Evolutionary conservation across 2,888 invertebrate genomes (phyloP).

Genomic region (Mylabris sibirica): DNA sequence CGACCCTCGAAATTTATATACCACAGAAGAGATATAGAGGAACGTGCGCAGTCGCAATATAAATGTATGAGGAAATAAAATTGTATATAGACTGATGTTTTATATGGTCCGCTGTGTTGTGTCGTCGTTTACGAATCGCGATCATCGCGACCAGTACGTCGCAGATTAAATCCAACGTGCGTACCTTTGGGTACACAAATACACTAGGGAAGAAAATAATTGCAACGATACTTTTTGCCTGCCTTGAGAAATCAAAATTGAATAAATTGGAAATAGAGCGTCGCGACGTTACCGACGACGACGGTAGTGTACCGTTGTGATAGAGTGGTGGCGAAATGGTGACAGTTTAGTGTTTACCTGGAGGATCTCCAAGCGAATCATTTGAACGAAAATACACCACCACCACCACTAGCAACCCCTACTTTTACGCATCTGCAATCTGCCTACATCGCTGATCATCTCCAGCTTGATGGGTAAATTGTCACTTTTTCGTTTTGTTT

Average conservation of each 20-base stretch:
- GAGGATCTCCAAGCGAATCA: not conserved
- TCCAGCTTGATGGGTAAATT: not conserved
- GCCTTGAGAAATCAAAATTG: too few species aligned
- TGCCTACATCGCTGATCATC: not conserved
- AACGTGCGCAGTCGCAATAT: slow-evolving; percentile 3
- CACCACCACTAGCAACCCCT: not conserved
- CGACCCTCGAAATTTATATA: not conserved
- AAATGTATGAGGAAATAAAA: slow-evolving; percentile 1
- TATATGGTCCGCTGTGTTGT: slow-evolving; percentile 10
- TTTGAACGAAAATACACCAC: not conserved
- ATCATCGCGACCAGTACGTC: slow-evolving; percentile 25
- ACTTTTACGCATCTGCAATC: not conserved
- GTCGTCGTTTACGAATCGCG: slow-evolving; percentile 25
- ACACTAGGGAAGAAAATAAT: slow-evolving; percentile 6
- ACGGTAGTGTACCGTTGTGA: not conserved
- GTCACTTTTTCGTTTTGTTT: not conserved
- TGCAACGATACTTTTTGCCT: not conserved
- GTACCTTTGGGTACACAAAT: slow-evolving; percentile 17
- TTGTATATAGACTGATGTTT: not conserved
- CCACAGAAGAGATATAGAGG: not conserved
- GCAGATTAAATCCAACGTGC: slow-evolving; percentile 29
- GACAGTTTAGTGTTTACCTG: not conserved
- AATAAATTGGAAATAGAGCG: not conserved
- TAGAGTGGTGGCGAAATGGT: not conserved
- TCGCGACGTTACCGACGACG: not conserved